Conservation (phyloP, 1,140 invertebrate species). For the Lanistes nyassanus region DNA sequence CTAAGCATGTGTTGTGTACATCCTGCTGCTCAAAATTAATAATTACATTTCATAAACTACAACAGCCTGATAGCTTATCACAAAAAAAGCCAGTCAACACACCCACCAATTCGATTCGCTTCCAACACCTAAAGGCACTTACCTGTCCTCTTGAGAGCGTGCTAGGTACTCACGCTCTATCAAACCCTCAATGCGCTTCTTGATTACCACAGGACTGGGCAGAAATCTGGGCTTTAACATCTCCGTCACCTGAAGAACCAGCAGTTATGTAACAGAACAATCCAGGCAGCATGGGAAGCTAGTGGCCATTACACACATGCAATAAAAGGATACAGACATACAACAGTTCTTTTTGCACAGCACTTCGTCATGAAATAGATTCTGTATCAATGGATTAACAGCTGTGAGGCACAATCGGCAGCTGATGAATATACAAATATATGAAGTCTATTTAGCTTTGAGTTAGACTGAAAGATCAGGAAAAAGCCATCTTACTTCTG, state of each 20-base stretch:
- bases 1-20: not conserved
- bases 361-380: not conserved
- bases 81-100: too few species aligned
- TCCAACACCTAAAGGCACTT: too few species aligned
- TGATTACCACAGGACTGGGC: slow-evolving; percentile 97
- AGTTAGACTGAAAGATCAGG: not conserved
- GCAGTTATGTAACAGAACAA: not conserved
- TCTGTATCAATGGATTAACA: not conserved
- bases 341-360: not conserved
- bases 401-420: too few species aligned
- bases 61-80: too few species aligned
- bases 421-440: too few species aligned
- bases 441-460: too few species aligned
- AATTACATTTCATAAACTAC: not conserved
- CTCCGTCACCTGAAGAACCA: slow-evolving; percentile 81
- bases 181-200: slow-evolving; percentile 98
- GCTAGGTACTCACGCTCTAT: slow-evolving; percentile 99
- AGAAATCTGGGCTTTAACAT: slow-evolving; percentile 96
- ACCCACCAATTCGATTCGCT: too few species aligned
- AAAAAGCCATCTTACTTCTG: slow-evolving; percentile 76
- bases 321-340: not conserved
- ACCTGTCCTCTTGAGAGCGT: slow-evolving; percentile 93
- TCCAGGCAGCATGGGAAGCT: too few species aligned
- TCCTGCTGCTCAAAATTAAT: not conserved
- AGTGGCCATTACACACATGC: too few species aligned